Evolutionary conservation across 2,797 vertebrate species (phyloP), one percentile per base, ranked within the genome.

Genomic region (Pseudocheirus occidentalis): DNA sequence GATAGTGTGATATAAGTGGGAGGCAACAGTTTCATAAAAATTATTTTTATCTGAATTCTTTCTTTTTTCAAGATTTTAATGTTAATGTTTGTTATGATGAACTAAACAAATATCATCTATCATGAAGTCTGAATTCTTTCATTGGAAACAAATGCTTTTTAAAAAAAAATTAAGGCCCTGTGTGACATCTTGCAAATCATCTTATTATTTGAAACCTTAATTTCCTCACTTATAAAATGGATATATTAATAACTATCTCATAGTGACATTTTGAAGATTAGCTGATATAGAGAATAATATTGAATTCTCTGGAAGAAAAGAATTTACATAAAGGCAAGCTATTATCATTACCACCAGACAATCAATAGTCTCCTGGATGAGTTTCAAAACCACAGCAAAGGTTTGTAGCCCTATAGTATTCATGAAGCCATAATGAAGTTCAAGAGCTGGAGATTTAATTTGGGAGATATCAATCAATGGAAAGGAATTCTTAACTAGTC

Each of bases 341-440:
- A 54, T 90, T 93, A 91, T 81, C n/a, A 46, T 87, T 24, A 87
- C 40, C 2, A 2, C 21, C 5, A 92, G 56, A 94, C 11, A 57
- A 92, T 89, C 93, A 94, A 54, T 0, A 0, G 16, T 13, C 66
- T 96, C 90, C 93, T 97, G 59, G 95, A 57, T 87, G 96, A 94
- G 95, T 95, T 97, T 96, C 93, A 89, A 97, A 98, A 95, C 34
- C n/a, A 93, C 0, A 1, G 55, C 90, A 95, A 98, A 93, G 14
- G 95, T 97, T 95, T 56, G 9, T 96, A 95, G 91, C 90, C 92
- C 97, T 98, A 90, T 27, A 96, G 94, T 95, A 96, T 95, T 98
- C 57, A 87, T 96, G 95, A 97, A 98, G 91, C 46, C 96, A 94
- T 97, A 98, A 98, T 96, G 54, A 96, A 98, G 97, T 98, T 97